Percentiles rank a stretch among this genome's conserved stretches.
phyloP scores from a whole-genome alignment of 2,113 vertebrate genomes.

The Emydocephalus ijimae region DNA sequence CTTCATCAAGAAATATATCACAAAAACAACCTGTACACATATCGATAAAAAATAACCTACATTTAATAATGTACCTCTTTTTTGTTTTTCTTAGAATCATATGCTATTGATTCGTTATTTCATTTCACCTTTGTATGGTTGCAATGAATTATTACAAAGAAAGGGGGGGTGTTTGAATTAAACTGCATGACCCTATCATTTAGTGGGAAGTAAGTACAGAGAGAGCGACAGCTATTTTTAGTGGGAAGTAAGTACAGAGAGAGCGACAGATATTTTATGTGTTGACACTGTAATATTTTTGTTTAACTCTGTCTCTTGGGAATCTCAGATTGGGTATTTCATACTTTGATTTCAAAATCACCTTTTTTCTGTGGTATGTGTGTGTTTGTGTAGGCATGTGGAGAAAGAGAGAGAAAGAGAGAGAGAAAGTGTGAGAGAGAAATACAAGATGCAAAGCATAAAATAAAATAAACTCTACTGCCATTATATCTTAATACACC shows the following conservation, averaged over 20 bases:
- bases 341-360: not conserved
- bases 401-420: too few species aligned
- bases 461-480: not conserved
- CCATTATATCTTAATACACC: not conserved
- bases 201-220: not conserved
- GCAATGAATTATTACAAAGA: not conserved
- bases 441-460: not conserved
- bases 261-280: not conserved
- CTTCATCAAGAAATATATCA: conserved; percentile 48
- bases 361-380: not conserved
- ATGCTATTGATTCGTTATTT: conserved; percentile 38
- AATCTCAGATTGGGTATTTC: not conserved
- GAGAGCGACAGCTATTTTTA: conserved; percentile 1
- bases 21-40: conserved; percentile 32
- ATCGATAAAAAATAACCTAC: conserved; percentile 14
- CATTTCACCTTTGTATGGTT: not conserved
- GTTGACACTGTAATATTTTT: not conserved
- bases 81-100: conserved; percentile 11
- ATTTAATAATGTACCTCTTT: not conserved
- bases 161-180: not conserved
- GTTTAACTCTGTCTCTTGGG: not conserved
- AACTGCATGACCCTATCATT: not conserved
- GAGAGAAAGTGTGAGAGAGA: too few species aligned
- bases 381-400: not conserved
- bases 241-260: not conserved